These are phyloP conservation scores for Chaetops frenatus DNA, from an alignment of 2,113 vertebrate species.

Conservation along the genomic window DNA sequence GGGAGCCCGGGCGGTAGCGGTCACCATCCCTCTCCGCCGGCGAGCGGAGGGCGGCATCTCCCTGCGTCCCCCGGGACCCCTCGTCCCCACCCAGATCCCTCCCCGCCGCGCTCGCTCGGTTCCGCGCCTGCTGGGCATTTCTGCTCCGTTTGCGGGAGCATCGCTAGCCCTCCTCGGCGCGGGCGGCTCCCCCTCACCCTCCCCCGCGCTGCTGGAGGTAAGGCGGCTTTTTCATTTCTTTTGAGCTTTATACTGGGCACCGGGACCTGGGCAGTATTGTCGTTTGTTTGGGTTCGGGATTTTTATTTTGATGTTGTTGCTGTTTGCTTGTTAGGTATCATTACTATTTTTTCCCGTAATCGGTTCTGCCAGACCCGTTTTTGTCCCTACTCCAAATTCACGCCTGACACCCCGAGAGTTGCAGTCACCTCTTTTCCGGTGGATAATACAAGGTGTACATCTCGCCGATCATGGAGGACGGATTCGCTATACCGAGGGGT, in stretches of 20 bases:
- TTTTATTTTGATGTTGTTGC: not conserved
- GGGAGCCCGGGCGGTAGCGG: not conserved
- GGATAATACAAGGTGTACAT: conserved; percentile 81
- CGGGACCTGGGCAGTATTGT: not conserved
- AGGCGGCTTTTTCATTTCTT: not conserved
- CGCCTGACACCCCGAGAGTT: not conserved
- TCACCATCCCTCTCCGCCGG: not conserved
- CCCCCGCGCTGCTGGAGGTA: conserved; percentile 9
- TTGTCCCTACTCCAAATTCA: not conserved
- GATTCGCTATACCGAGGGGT: conserved; percentile 76
- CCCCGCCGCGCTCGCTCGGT: not conserved
- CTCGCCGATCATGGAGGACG: conserved; percentile 77
- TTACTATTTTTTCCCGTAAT: not conserved
- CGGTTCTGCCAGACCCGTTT: not conserved
- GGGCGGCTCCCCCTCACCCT: not conserved
- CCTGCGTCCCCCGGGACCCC: not conserved
- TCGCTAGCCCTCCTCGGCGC: not conserved
- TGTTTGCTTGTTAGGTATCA: not conserved
- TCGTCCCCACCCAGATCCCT: not conserved
- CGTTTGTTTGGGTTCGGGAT: not conserved
- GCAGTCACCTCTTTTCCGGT: conserved; percentile 83
- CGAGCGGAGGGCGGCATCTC: not conserved
- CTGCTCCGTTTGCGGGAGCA: not conserved
- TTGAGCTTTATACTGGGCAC: not conserved
- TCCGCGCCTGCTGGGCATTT: not conserved